Percentiles rank a stretch among this genome's conserved stretches.
These are phyloP conservation scores for Orchestia grillus DNA, from an alignment of 1,140 invertebrate genomes.

Conservation along the genomic window DNA sequence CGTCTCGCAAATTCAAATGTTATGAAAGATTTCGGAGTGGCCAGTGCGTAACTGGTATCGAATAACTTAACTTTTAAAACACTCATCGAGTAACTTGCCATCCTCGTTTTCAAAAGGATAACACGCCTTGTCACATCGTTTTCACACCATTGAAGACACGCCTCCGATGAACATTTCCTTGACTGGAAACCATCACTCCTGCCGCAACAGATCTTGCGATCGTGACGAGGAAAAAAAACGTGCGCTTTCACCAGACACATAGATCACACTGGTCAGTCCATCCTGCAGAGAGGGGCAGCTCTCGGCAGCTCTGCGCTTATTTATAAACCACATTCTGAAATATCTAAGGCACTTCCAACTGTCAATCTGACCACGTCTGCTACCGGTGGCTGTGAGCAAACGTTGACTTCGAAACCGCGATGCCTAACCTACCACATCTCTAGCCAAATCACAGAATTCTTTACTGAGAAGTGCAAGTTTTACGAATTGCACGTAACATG, in stretches of 20 bases:
- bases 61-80: background rate
- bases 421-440: background rate
- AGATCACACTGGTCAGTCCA: constrained; percentile 37
- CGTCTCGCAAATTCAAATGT: no score
- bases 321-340: constrained; percentile 9
- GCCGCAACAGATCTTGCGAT: background rate
- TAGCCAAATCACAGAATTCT: background rate
- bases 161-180: no score
- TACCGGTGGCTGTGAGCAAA: background rate
- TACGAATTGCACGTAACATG: background rate
- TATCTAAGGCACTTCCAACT: constrained; percentile 46
- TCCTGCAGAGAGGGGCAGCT: background rate
- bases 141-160: no score
- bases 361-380: constrained; percentile 35
- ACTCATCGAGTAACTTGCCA: background rate
- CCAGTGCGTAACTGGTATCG: background rate
- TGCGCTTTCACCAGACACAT: background rate
- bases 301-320: constrained; percentile 1
- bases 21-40: no score
- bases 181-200: no score
- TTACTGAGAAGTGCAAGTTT: background rate
- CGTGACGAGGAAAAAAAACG: background rate
- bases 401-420: background rate
- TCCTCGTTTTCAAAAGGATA: background rate
- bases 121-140: background rate